phyloP scores from a whole-genome alignment of 2,888 invertebrate species.

The Nomada fucata region DNA sequence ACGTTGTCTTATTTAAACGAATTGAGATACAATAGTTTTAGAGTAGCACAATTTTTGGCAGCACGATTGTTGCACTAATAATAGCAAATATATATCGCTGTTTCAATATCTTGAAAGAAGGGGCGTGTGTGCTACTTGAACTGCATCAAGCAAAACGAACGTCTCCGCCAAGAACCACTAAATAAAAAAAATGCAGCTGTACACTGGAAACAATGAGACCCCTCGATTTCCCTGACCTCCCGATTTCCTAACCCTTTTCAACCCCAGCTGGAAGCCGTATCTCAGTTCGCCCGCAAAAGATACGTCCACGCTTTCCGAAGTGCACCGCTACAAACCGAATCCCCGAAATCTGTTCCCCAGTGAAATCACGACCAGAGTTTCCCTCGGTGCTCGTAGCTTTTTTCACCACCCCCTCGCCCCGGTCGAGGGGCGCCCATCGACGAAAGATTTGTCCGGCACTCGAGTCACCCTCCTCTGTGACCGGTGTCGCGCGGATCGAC shows the following conservation, averaged over 20 bases:
- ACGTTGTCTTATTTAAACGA: neutral
- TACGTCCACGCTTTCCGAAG: conserved; percentile 12
- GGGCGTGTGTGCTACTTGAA: too few species aligned
- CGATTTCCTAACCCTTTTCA: neutral
- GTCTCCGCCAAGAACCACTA: too few species aligned
- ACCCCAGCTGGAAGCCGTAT: neutral
- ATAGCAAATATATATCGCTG: too few species aligned
- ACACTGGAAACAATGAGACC: neutral
- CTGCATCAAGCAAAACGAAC: too few species aligned
- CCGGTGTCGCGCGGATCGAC: conserved; percentile 60
- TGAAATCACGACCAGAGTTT: conserved; percentile 22
- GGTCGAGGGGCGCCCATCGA: conserved; percentile 13
- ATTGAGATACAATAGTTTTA: neutral
- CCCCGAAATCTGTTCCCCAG: neutral
- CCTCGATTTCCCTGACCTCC: neutral
- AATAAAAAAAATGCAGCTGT: neutral
- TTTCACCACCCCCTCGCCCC: conserved; percentile 2
- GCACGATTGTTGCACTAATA: too few species aligned
- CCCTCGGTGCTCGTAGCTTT: neutral
- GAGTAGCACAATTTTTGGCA: too few species aligned
- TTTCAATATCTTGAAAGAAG: too few species aligned
- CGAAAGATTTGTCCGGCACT: conserved; percentile 54
- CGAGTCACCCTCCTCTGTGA: conserved; percentile 39
- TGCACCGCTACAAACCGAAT: conserved; percentile 14
- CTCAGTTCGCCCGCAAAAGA: neutral